Percentiles rank a stretch among this genome's conserved stretches.
These are phyloP conservation scores for Agapornis canus DNA, from an alignment of 2,797 vertebrate genomes.

Conservation along the genomic window DNA sequence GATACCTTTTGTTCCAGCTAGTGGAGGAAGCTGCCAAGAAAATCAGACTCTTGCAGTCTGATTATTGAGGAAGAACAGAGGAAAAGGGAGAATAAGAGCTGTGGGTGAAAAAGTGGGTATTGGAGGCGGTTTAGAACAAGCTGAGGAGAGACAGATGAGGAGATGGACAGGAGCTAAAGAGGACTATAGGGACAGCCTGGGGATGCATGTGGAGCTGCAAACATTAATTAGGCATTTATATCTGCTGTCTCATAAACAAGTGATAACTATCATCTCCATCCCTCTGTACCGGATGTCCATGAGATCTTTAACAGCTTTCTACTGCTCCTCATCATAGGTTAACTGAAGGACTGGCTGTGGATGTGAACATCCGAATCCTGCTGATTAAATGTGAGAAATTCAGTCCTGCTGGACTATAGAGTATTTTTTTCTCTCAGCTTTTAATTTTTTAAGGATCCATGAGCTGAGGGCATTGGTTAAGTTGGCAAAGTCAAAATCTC, in stretches of 20 bases:
- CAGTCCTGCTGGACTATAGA: not conserved
- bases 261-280: not conserved
- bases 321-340: not conserved
- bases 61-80: not conserved
- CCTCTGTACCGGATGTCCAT: not conserved
- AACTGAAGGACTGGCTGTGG: not conserved
- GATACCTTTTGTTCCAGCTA: not conserved
- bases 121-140: not conserved
- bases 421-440: not conserved
- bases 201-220: not conserved
- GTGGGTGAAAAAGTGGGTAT: not conserved
- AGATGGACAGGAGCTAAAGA: not conserved
- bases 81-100: not conserved
- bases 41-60: not conserved
- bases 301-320: not conserved
- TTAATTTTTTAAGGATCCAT: not conserved
- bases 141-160: not conserved
- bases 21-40: not conserved
- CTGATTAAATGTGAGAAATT: not conserved
- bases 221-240: not conserved
- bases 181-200: not conserved
- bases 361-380: not conserved
- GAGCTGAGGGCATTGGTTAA: not conserved
- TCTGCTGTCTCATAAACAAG: not conserved
- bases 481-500: not conserved